Base-by-base conservation (phyloP, 1,140 invertebrate genomes). In the Olivierus martensii region DNA sequence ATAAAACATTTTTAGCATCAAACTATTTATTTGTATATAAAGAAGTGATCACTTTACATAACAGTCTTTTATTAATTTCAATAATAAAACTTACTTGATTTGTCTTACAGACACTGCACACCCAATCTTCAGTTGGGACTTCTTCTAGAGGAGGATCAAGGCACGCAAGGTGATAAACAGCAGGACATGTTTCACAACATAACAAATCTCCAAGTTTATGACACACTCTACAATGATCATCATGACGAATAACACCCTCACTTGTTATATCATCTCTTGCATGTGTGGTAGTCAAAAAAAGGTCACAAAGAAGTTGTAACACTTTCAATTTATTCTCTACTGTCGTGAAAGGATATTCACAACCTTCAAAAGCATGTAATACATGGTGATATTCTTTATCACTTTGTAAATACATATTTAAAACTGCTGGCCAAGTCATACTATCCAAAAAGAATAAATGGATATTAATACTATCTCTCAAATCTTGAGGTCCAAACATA, bases 161-260 rank as follows among this genome's bases (percentile, higher is more conserved):
- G 75, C 93, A 98, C 62, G 87, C 84, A 63, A 97, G 73, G 71
- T 98, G 93, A 70, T 89, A 97, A 17, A 96, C 91, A 35, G 92
- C 92, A 45, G 92, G 87, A 68, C 93, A 97, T 7, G 87, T 91
- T 70, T 97, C 92, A 73, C 93, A 98, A 67, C 92, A 96, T 2
- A 98, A 69, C 36, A 98, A 73, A 71, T 97, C 90, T 14, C 93
- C 93, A 36, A 95, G 71, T 60, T 90, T 83, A 70, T 96, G 91
- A 69, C 95, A 99, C 42, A 85, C 80, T 64, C 72, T 61, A 60
- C 73, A 76, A 58, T 74, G 69, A 57, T 75, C 73, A 64, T 75
- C 74, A 63, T 75, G 73, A 21, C 66, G 62, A 46, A 74, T 69
- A 62, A 85, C 80, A 76, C 91, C 91, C 80, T 96, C 92, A 73